Percentiles rank a stretch among this genome's conserved stretches.
Conservation (phyloP, 2,888 invertebrate species). For the Xiphydria camelus region DNA sequence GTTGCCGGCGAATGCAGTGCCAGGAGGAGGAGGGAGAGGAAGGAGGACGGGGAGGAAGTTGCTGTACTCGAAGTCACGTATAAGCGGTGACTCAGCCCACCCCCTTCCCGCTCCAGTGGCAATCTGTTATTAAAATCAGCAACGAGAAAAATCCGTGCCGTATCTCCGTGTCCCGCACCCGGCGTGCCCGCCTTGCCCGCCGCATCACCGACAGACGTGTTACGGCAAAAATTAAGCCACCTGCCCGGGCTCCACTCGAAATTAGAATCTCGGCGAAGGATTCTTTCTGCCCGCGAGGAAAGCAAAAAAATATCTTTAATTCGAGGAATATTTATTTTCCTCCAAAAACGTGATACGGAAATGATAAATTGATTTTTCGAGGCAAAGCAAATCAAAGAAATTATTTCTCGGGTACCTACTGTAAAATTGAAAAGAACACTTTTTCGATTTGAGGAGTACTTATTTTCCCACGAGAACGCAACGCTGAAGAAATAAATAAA, state of each 20-base stretch:
- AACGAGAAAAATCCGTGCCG: slow-evolving; percentile 58
- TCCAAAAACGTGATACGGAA: too few relatives aligned
- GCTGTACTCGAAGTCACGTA: slow-evolving; percentile 48
- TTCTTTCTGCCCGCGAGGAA: too few relatives aligned
- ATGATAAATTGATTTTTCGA: too few relatives aligned
- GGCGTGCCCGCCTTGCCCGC: slow-evolving; percentile 27
- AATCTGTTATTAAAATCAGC: slow-evolving; percentile 58
- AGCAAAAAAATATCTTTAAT: too few relatives aligned
- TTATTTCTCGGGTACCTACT: too few relatives aligned
- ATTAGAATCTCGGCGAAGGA: too few relatives aligned
- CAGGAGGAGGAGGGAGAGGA: slow-evolving; percentile 5
- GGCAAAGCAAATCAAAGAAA: too few relatives aligned
- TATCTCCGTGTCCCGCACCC: slow-evolving; percentile 43
- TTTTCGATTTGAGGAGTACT: too few relatives aligned
- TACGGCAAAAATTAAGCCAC: slow-evolving; percentile 56
- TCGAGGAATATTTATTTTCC: too few relatives aligned
- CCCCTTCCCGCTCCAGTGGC: slow-evolving; percentile 27
- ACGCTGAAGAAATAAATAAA: too few relatives aligned
- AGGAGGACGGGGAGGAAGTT: slow-evolving; percentile 15
- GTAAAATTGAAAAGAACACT: too few relatives aligned
- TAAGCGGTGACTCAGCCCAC: slow-evolving; percentile 51
- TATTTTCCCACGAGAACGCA: too few relatives aligned
- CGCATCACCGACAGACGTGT: slow-evolving; percentile 48
- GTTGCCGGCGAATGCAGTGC: slow-evolving; percentile 18
- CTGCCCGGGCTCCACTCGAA: slow-evolving; percentile 41